Evolutionary conservation across 2,888 invertebrate species (phyloP), one percentile per base, ranked within the genome.

Genomic region (Cryptus viduatorius): DNA sequence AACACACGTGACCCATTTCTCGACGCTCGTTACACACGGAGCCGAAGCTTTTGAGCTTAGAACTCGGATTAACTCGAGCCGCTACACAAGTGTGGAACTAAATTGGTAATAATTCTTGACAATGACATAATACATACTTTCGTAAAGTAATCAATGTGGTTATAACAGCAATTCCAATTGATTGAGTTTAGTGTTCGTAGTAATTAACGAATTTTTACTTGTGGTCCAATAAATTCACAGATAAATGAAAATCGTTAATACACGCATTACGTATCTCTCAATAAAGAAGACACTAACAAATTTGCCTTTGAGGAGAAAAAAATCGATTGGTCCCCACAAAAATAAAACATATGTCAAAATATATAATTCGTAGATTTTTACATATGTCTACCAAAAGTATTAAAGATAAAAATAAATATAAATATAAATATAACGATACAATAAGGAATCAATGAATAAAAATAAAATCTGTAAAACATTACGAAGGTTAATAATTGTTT

Each of bases 1-100:
- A 48, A 75, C 46, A 75, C 46, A 48, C 64, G 42, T 56, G 59
- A n/a, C 24, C 72, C 72, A 56, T 72, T 72, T 72, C 72, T 59
- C 59, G 37, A 77, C 10, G 29, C 19, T 75, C 61, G 50, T 64
- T 50, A 14, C 61, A 19, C 48, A 24, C 31, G 64, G 4, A 64
- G 48, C 29, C 29, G 12, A 48, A 75, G 48, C 64, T 50, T 64
- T 64, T 12, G 4, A 48, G 64, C 50, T 67, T 44, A 56, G 53
- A 56, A 44, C 24, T n/a, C 44, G 44, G 64, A 64, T 75, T 50
- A 64, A 75, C 46, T 75, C 64, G 31, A 48, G 14, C 37, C 48
- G 31, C 73, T 48, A 10, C 4, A 29, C 31, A 16, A 48, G 48
- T 24, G 31, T 64, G 31, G 19, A 31, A 48, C 1, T 31, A 12